Conservation (phyloP, 2,113 vertebrate species). For the Psettodes erumei region DNA sequence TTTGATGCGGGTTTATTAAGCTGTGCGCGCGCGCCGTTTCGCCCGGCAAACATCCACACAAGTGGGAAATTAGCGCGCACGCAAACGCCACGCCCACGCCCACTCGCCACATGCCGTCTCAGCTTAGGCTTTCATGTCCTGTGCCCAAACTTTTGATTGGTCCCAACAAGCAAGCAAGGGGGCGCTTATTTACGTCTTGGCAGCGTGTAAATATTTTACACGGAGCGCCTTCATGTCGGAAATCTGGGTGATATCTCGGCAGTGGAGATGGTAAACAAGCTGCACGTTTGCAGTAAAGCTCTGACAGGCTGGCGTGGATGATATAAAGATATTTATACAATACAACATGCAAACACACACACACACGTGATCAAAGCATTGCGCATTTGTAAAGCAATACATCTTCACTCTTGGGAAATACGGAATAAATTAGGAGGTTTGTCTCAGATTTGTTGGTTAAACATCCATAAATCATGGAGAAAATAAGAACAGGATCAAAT, state of each 20-base stretch:
- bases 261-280: constrained; percentile 65
- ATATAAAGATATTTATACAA: background rate
- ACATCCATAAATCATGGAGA: constrained; percentile 14
- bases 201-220: constrained; percentile 80
- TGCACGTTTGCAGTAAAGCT: constrained; percentile 33
- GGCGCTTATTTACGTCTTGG: constrained; percentile 77
- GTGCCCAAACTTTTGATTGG: constrained; percentile 73
- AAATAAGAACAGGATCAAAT: constrained; percentile 6
- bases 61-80: constrained; percentile 4
- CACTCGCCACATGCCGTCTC: constrained; percentile 40
- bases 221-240: constrained; percentile 59
- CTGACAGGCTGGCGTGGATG: background rate
- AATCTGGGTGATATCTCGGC: constrained; percentile 60
- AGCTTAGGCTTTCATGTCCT: constrained; percentile 72
- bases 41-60: background rate
- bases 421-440: background rate
- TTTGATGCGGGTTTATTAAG: constrained; percentile 49
- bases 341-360: background rate
- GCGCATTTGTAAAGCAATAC: background rate
- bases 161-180: constrained; percentile 70
- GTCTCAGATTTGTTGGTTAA: background rate
- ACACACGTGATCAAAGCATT: constrained; percentile 9
- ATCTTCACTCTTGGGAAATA: background rate
- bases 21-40: background rate
- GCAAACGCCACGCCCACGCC: constrained; percentile 34